Percentiles rank a stretch among this genome's conserved stretches.
Evolutionary conservation across 2,888 invertebrate genomes (phyloP).

Genomic region (Brachypalpus laphriformis): DNA sequence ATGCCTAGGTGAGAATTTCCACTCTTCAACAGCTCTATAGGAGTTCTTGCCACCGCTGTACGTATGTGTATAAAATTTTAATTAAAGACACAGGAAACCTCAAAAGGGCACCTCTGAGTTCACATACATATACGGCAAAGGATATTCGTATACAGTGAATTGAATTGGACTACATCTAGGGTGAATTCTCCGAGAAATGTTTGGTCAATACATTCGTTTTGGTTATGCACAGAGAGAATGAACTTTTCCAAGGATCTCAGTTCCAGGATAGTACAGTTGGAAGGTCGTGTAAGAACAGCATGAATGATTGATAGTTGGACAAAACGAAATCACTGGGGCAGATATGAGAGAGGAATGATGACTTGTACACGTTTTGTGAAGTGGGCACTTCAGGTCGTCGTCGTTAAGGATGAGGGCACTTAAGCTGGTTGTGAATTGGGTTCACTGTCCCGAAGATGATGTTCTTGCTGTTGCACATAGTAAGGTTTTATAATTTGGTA

Average conservation of each 20-base stretch:
- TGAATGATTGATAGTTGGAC: conserved; percentile 30
- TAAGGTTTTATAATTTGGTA: not conserved
- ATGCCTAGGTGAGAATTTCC: not conserved
- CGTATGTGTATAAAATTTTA: conserved; percentile 34
- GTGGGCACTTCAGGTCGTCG: conserved; percentile 23
- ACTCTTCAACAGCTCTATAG: conserved; percentile 41
- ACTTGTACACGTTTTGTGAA: conserved; percentile 31
- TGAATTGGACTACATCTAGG: not conserved
- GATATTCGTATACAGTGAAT: not conserved
- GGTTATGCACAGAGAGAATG: not conserved
- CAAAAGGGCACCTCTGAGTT: conserved; percentile 28
- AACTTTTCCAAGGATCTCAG: not conserved
- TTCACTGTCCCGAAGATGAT: conserved; percentile 23
- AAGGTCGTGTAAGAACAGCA: not conserved
- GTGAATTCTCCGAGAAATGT: not conserved
- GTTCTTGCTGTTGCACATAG: not conserved
- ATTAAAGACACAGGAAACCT: conserved; percentile 53
- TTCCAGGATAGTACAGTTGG: not conserved
- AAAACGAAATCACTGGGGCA: not conserved
- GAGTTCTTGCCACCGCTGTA: conserved; percentile 52
- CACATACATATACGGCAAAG: not conserved
- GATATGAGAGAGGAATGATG: conserved; percentile 3
- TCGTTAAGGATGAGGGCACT: not conserved
- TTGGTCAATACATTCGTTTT: conserved; percentile 23
- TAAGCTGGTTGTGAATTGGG: conserved; percentile 15